A percentile compares a stretch with the other conserved stretches of the same genome.
These are phyloP conservation scores for Melanostigma gelatinosum DNA, from an alignment of 2,113 vertebrate species.

Conservation along the genomic window DNA sequence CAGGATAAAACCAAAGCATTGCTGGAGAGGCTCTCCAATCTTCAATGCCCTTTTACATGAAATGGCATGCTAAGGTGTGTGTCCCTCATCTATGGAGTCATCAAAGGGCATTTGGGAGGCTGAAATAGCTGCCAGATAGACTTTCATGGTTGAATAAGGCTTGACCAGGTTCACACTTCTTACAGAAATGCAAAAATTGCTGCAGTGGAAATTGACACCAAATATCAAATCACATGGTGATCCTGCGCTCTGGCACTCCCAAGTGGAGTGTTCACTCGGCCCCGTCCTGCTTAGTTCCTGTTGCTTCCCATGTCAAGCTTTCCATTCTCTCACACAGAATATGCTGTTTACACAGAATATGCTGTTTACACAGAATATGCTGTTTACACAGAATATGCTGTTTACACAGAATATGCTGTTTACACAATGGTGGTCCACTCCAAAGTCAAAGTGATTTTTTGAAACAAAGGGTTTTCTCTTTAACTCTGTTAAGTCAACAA, in stretches of 20 bases:
- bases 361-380: not conserved
- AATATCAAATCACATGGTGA: not conserved
- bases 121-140: slow-evolving; percentile 11
- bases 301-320: too few species aligned
- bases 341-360: not conserved
- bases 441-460: not conserved
- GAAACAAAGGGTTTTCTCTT: not conserved
- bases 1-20: slow-evolving; percentile 17
- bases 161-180: not conserved
- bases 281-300: not conserved
- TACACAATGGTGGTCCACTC: not conserved
- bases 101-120: slow-evolving; percentile 15
- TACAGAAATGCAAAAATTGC: not conserved
- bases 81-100: slow-evolving; percentile 1
- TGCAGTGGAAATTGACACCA: not conserved
- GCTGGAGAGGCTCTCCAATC: slow-evolving; percentile 4
- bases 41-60: slow-evolving; percentile 40
- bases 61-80: slow-evolving; percentile 1
- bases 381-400: not conserved
- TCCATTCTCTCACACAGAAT: not conserved
- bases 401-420: not conserved
- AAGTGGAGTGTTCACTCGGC: not conserved
- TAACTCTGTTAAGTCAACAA: not conserved
- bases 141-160: slow-evolving; percentile 4
- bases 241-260: too few species aligned